These are phyloP conservation scores for Leptodactylus fuscus DNA, from an alignment of 2,113 vertebrate species.

Conservation along the genomic window DNA sequence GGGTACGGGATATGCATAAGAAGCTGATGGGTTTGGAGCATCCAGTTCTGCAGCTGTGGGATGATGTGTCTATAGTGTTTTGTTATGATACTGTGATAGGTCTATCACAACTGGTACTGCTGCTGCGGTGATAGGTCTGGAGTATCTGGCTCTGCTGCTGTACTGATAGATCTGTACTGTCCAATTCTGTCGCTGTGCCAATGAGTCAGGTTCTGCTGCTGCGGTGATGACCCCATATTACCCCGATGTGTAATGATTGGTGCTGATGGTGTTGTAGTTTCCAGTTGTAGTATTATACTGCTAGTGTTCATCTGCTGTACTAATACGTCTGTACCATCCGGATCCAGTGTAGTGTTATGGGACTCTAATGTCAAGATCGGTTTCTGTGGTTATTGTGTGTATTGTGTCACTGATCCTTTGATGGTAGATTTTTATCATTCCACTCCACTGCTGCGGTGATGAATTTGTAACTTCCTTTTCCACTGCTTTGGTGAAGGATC, in stretches of 20 bases:
- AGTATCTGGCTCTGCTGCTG: background rate
- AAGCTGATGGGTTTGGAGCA: background rate
- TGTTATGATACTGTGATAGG: background rate
- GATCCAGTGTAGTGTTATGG: too few species aligned
- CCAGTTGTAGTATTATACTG: too few species aligned
- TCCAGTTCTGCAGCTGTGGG: background rate
- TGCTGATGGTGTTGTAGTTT: too few species aligned
- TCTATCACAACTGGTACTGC: background rate
- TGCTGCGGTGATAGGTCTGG: background rate
- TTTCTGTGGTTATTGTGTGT: too few species aligned
- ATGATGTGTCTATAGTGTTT: background rate
- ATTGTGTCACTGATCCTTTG: too few species aligned
- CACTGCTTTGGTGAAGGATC: background rate
- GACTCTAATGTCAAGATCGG: too few species aligned
- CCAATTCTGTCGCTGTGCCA: background rate
- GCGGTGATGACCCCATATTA: too few species aligned
- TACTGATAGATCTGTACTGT: background rate
- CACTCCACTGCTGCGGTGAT: background rate
- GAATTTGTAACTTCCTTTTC: too few species aligned
- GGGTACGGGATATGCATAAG: conserved; percentile 73
- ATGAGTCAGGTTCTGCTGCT: too few species aligned
- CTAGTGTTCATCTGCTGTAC: too few species aligned
- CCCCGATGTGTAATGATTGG: too few species aligned
- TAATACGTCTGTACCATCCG: background rate
- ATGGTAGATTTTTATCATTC: too few species aligned